Evolutionary conservation across 2,797 vertebrate species (phyloP).

Genomic region (Thripadectes ignobilis): DNA sequence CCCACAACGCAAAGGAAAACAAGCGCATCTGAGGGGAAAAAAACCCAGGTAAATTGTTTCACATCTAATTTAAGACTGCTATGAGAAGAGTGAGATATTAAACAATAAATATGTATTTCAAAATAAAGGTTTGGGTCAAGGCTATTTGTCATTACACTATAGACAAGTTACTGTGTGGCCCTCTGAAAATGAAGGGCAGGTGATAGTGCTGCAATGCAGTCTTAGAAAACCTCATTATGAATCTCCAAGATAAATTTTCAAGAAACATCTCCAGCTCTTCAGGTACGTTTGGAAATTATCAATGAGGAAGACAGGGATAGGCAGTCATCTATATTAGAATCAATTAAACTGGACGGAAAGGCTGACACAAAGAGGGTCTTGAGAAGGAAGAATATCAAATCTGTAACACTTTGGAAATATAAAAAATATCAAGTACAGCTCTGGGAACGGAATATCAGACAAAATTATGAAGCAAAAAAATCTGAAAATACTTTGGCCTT

Average conservation of each 20-base stretch:
- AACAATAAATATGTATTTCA: not conserved
- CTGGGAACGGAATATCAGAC: not conserved
- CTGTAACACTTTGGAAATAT: not conserved
- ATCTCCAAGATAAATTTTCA: not conserved
- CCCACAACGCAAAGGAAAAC: not conserved
- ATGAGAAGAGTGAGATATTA: not conserved
- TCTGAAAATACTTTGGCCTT: not conserved
- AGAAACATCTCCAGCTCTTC: not conserved
- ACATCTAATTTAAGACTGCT: not conserved
- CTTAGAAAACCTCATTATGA: not conserved
- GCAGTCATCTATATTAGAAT: not conserved
- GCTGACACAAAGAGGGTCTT: not conserved
- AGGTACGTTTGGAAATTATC: not conserved
- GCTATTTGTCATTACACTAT: not conserved
- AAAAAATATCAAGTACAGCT: not conserved
- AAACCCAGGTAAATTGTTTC: not conserved
- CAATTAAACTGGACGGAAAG: not conserved
- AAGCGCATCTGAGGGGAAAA: not conserved
- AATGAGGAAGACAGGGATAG: not conserved
- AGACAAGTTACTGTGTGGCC: not conserved
- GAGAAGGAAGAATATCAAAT: not conserved
- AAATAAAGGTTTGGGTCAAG: not conserved
- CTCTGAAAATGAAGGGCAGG: not conserved
- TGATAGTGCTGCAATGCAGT: rapidly evolving
- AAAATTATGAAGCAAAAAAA: not conserved